Conservation (phyloP, 1,140 invertebrate species). For the Drosophila lacertosa region DNA sequence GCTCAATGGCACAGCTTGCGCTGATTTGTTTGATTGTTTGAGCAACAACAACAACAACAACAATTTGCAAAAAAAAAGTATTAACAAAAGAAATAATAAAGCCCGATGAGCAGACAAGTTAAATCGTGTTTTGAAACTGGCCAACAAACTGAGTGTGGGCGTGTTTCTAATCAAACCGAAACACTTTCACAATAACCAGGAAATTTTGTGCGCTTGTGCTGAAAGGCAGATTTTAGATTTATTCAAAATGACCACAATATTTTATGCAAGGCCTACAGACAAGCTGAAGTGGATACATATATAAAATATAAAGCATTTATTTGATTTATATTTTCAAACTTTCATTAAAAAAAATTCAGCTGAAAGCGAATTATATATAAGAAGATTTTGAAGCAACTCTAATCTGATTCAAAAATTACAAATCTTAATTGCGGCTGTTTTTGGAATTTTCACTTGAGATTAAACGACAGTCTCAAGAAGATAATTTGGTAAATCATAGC, state of each 20-base stretch:
- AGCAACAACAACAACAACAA: neutral
- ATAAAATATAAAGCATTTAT: too few species aligned
- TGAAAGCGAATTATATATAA: too few species aligned
- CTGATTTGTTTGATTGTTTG: constrained; percentile 15
- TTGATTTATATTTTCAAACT: too few species aligned
- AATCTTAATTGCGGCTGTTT: too few species aligned
- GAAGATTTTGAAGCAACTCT: too few species aligned
- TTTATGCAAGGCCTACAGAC: neutral
- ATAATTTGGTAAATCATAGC: neutral
- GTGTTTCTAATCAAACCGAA: constrained; percentile 27
- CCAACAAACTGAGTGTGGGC: constrained; percentile 13
- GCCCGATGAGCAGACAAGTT: neutral
- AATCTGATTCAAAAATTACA: too few species aligned
- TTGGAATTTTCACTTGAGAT: too few species aligned
- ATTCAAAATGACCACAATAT: neutral
- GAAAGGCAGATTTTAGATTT: constrained; percentile 5
- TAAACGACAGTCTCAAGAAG: too few species aligned
- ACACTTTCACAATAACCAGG: constrained; percentile 18
- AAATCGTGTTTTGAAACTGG: neutral
- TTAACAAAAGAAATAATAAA: constrained; percentile 1
- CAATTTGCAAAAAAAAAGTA: neutral
- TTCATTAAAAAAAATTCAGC: too few species aligned
- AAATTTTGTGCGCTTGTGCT: constrained; percentile 8
- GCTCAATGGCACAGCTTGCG: constrained; percentile 6
- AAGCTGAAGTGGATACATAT: too few species aligned